Evolutionary conservation across 1,140 invertebrate species (phyloP).

Genomic region (Trichonephila clavipes): DNA sequence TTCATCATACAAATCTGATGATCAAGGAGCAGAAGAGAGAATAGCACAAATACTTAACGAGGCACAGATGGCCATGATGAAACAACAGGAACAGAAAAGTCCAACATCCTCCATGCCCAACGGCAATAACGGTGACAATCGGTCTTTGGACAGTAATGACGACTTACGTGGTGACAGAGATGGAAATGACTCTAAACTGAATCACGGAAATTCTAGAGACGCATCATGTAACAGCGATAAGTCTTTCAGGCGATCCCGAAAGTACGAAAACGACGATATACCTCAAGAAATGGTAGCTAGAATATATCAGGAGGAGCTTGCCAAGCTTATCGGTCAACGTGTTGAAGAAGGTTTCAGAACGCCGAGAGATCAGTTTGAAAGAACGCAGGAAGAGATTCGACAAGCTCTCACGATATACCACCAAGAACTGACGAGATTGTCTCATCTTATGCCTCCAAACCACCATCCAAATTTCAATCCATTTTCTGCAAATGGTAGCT

Average conservation of each 20-base stretch:
- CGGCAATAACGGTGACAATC: conserved; percentile 48
- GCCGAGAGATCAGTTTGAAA: conserved; percentile 82
- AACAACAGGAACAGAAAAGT: conserved; percentile 68
- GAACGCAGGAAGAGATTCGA: conserved; percentile 91
- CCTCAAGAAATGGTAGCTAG: conserved; percentile 97
- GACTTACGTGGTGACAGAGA: conserved; percentile 39
- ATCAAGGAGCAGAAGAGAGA: conserved; percentile 93
- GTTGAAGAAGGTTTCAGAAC: conserved; percentile 78
- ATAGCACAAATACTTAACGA: conserved; percentile 96
- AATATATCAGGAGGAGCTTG: conserved; percentile 97
- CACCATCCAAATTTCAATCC: conserved; percentile 52
- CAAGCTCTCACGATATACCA: conserved; percentile 95
- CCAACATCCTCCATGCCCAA: conserved; percentile 30
- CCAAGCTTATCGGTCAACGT: conserved; percentile 90
- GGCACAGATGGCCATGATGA: conserved; percentile 84
- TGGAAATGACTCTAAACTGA: conserved; percentile 37
- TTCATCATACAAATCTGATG: conserved; percentile 86
- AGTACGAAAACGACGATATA: conserved; percentile 92
- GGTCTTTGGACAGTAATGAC: conserved; percentile 56
- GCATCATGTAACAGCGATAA: conserved; percentile 29
- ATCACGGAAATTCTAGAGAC: conserved; percentile 46
- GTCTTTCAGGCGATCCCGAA: conserved; percentile 64
- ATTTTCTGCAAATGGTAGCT: conserved; percentile 50
- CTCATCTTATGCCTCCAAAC: conserved; percentile 72
- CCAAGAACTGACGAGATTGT: conserved; percentile 92